Evolutionary conservation across 2,888 invertebrate species (phyloP).

Genomic region (Operophtera brumata): DNA sequence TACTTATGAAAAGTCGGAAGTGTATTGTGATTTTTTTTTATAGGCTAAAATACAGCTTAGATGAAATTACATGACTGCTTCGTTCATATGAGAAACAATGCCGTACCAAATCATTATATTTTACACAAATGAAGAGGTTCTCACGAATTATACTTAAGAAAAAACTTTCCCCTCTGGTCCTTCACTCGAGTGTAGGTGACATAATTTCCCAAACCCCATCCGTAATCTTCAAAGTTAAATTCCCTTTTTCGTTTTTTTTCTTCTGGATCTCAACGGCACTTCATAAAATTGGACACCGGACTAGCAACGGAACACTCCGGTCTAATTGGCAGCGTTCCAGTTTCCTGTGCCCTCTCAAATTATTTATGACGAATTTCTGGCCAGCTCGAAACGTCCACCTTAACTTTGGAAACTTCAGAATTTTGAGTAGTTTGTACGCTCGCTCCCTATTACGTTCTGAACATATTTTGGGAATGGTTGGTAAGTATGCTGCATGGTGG

Average conservation of each 20-base stretch:
- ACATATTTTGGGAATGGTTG: slow-evolving; percentile 6
- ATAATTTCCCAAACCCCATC: slow-evolving; percentile 28
- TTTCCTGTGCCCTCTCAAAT: slow-evolving; percentile 44
- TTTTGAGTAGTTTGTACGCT: slow-evolving; percentile 19
- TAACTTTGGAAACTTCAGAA: slow-evolving; percentile 27
- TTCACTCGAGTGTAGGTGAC: slow-evolving; percentile 13
- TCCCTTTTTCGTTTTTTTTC: slow-evolving; percentile 34
- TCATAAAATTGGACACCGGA: slow-evolving; percentile 39
- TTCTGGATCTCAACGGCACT: slow-evolving; percentile 36
- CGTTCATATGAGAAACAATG: neutral
- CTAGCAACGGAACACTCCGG: slow-evolving; percentile 41
- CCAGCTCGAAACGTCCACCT: slow-evolving; percentile 22
- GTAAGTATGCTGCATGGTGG: neutral
- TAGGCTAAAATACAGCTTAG: slow-evolving; percentile 6
- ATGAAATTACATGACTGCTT: neutral
- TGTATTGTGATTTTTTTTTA: slow-evolving; percentile 24
- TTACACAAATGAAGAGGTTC: neutral
- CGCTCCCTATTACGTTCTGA: neutral
- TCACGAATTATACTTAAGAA: neutral
- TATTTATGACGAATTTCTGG: slow-evolving; percentile 47
- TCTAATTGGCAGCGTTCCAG: slow-evolving; percentile 54
- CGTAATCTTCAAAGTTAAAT: slow-evolving; percentile 33
- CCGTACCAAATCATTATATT: neutral
- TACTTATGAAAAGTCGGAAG: slow-evolving; percentile 43
- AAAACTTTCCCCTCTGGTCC: slow-evolving; percentile 5